Evolutionary conservation across 2,113 vertebrate genomes (phyloP), one percentile per base, ranked within the genome.

Genomic region (Sula dactylatra): DNA sequence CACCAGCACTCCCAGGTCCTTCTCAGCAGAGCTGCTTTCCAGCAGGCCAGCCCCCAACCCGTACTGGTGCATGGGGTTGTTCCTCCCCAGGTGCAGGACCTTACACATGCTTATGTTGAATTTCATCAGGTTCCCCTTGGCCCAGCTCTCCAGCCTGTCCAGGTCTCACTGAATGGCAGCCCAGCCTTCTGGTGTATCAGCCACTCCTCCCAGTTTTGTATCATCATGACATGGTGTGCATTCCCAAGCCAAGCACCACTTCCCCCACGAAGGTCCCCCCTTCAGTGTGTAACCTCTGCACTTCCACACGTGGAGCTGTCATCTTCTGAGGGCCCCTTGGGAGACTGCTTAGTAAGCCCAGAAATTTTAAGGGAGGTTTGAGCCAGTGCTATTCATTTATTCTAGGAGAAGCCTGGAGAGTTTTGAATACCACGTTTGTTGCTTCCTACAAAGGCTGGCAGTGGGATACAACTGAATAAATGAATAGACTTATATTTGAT

Each of bases 401-500:
- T 89, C 58, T 38, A 79, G 52, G 21, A 93, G 73, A 42, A 89
- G 70, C 38, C 69, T 82, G 0, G 2, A 87, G 47, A 44, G 32
- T 55, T 93, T 34, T 76, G 47, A 91, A 95, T 87, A 79, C 45
- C 49, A 65, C 74, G 31, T 90, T 93, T 90, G 38, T 90, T 90
- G 66, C 49, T 89, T 86, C 65, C 86, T 91, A 82, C 72, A 87
- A 84, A 87, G 73, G 65, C 40, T 94, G 84, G 65, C 93, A 94
- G 44, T 47, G 25, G 56, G 40, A 18, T 82, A 82, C 36, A 61
- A 82, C 52, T 78, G 88, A 94, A 79, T 91, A 95, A 72, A 86
- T 84, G 59, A 95, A 86, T 64, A 85, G 65, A 96, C 93, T 69
- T 56, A 73, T 91, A 58, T 93, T 88, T 97, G 88, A 94, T 96